Evolutionary conservation across 2,888 invertebrate species (phyloP).

Genomic region (Andrena flavipes): DNA sequence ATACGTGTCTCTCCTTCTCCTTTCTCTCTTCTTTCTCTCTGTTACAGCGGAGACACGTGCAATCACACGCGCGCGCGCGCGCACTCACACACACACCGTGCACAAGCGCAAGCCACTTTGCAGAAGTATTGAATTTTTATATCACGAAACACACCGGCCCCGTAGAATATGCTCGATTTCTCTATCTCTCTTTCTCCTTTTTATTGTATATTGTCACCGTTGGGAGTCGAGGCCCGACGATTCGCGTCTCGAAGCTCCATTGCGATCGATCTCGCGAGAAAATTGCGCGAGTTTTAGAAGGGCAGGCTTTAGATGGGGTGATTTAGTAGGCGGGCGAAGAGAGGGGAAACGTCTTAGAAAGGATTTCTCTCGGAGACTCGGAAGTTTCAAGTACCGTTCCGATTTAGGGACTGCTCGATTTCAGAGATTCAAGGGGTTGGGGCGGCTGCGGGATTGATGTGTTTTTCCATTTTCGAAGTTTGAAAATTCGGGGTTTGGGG

Average conservation of each 20-base stretch:
- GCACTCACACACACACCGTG: conserved; percentile 3
- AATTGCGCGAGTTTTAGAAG: conserved; percentile 40
- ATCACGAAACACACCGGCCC: conserved; percentile 18
- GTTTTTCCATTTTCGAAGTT: background rate
- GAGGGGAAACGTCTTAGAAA: background rate
- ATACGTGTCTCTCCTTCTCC: conserved; percentile 50
- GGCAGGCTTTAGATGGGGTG: conserved; percentile 5
- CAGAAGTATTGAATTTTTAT: conserved; percentile 59
- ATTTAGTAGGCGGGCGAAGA: background rate
- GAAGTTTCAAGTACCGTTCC: background rate
- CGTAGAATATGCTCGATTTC: conserved; percentile 11
- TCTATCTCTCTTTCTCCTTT: conserved; percentile 18
- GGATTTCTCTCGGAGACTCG: background rate
- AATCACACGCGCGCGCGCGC: conserved; percentile 10
- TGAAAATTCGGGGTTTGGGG: background rate
- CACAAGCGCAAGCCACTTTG: background rate
- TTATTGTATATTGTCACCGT: conserved; percentile 21
- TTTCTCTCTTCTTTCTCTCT: conserved; percentile 52
- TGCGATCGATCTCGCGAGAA: conserved; percentile 36
- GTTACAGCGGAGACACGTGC: conserved; percentile 2
- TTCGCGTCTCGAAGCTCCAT: conserved; percentile 27
- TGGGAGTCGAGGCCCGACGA: conserved; percentile 19
- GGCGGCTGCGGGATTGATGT: background rate
- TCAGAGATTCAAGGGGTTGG: background rate
- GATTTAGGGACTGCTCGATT: background rate